Conservation (phyloP, 2,888 invertebrate species). For the Tiphia femorata region DNA sequence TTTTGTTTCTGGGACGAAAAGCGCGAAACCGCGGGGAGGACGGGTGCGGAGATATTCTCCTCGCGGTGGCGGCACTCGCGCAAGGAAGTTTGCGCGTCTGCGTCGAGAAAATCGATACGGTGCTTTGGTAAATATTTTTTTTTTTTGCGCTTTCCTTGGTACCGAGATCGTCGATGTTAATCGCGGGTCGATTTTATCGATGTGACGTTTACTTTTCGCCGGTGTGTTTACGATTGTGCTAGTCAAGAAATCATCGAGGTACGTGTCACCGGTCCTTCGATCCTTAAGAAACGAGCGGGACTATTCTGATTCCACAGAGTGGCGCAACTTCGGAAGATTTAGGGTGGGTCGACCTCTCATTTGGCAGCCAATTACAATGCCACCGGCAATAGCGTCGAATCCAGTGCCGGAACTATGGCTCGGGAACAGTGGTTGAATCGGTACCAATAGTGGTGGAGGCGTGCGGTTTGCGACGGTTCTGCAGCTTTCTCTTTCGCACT, state of each 20-base stretch:
- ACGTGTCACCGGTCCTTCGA: too few species aligned
- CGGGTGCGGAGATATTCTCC: neutral
- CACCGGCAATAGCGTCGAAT: conserved; percentile 49
- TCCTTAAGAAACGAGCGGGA: conserved; percentile 20
- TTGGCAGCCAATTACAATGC: conserved; percentile 63
- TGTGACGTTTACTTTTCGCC: too few species aligned
- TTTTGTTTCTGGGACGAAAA: neutral
- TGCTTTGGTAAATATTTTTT: too few species aligned
- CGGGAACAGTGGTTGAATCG: conserved; percentile 45
- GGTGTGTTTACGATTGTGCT: too few species aligned
- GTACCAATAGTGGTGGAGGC: conserved; percentile 43
- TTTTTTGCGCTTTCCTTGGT: too few species aligned
- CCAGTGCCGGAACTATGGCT: conserved; percentile 42
- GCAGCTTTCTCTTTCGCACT: conserved; percentile 16
- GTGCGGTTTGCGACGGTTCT: conserved; percentile 44
- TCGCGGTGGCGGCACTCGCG: neutral
- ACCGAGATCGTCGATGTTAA: too few species aligned
- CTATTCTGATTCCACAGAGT: conserved; percentile 32
- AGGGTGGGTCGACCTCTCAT: conserved; percentile 57
- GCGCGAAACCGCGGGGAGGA: neutral
- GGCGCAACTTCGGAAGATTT: conserved; percentile 55
- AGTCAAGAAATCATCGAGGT: too few species aligned
- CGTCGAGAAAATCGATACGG: too few species aligned
- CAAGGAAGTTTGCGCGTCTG: neutral
- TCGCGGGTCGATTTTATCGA: too few species aligned